Conservation (phyloP, 2,113 vertebrate genomes). For the Gallinago paraguaiae region DNA sequence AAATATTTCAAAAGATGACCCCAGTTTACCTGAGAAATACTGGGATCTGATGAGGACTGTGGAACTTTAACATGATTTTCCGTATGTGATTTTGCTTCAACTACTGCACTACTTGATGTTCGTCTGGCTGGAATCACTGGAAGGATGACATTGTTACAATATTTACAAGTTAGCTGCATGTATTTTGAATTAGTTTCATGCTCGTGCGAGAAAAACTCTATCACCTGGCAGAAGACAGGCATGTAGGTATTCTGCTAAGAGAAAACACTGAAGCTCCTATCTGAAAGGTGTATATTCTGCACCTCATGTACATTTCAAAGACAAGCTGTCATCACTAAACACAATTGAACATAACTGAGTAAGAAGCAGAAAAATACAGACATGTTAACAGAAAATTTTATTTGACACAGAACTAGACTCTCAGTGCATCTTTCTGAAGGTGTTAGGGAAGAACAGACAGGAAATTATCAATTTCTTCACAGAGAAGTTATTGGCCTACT, state of each 20-base stretch:
- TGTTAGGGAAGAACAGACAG: not conserved
- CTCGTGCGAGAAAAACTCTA: not conserved
- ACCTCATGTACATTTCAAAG: not conserved
- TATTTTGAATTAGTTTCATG: not conserved
- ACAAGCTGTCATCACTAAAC: not conserved
- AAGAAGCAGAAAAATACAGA: not conserved
- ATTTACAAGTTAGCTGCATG: not conserved
- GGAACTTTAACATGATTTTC: constrained; percentile 60
- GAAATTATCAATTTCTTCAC: not conserved
- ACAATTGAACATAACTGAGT: not conserved
- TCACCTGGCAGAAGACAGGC: not conserved
- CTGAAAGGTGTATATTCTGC: not conserved
- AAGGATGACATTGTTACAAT: constrained; percentile 53
- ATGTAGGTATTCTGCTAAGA: not conserved
- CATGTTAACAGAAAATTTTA: not conserved
- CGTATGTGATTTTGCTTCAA: constrained; percentile 46
- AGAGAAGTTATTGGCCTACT: not conserved
- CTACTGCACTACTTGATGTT: constrained; percentile 70
- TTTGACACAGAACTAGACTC: not conserved
- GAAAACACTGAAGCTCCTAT: not conserved
- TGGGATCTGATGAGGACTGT: constrained; percentile 72
- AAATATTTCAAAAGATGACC: not conserved
- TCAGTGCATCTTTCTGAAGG: not conserved
- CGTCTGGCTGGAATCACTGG: constrained; percentile 71
- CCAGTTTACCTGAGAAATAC: constrained; percentile 61